phyloP scores from a whole-genome alignment of 2,113 vertebrate genomes.

The Cyanistes caeruleus region DNA sequence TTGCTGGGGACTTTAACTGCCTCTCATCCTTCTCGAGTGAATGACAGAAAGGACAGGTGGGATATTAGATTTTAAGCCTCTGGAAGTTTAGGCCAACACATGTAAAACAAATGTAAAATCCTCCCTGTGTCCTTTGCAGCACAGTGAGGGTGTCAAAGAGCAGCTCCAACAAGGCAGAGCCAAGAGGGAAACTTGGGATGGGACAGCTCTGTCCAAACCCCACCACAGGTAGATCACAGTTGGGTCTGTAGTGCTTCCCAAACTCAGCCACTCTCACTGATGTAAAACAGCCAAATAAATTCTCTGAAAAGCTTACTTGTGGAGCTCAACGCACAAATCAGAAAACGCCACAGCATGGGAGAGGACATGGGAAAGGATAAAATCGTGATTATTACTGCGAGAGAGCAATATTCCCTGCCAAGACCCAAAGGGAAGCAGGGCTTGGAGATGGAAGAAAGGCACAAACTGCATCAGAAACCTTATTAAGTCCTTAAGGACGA shows the following conservation, averaged over 20 bases:
- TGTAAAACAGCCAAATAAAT: neutral
- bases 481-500: neutral
- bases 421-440: neutral
- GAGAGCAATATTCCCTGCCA: neutral
- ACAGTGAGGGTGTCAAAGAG: neutral
- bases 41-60: conserved; percentile 21
- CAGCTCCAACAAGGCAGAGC: neutral
- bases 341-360: neutral
- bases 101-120: neutral
- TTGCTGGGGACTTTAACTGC: conserved; percentile 38
- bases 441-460: neutral
- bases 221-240: fast-evolving
- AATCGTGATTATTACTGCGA: too few relatives aligned
- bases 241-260: neutral
- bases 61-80: conserved; percentile 23
- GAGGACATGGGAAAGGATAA: neutral
- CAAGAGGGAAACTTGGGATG: neutral
- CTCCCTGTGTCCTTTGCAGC: neutral
- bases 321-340: neutral
- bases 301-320: neutral
- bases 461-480: neutral
- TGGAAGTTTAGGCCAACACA: neutral
- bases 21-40: conserved; percentile 46
- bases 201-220: neutral
- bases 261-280: neutral